Percentiles rank a stretch among this genome's conserved stretches.
Evolutionary conservation across 2,113 vertebrate genomes (phyloP).

Genomic region (Tetrax tetrax): DNA sequence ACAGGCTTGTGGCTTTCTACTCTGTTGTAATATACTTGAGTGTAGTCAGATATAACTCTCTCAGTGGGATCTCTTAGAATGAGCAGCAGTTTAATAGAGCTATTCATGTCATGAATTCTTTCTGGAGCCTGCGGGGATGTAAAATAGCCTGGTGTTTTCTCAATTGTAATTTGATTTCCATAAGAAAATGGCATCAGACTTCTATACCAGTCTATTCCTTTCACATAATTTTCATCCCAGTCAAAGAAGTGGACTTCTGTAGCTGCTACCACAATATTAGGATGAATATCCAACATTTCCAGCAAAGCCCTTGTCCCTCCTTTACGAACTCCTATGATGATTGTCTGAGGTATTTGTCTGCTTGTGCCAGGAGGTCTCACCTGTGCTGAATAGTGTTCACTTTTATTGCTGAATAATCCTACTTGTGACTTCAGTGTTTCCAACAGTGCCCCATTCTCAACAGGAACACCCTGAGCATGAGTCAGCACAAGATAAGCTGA

Average conservation of each 20-base stretch:
- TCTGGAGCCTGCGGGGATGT: conserved; percentile 87
- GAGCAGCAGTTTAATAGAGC: conserved; percentile 89
- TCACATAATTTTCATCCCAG: conserved; percentile 92
- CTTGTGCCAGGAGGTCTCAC: conserved; percentile 83
- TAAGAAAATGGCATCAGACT: conserved; percentile 91
- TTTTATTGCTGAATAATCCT: conserved; percentile 74
- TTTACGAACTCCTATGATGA: conserved; percentile 93
- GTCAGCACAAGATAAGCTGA: conserved; percentile 83
- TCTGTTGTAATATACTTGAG: conserved; percentile 93
- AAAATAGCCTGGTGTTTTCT: conserved; percentile 95
- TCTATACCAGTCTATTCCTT: conserved; percentile 91
- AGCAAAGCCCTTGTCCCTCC: conserved; percentile 90
- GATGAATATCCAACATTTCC: conserved; percentile 94
- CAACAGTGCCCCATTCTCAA: conserved; percentile 68
- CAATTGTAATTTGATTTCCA: conserved; percentile 90
- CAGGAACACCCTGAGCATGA: conserved; percentile 75
- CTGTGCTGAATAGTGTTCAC: conserved; percentile 70
- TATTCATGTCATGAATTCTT: conserved; percentile 90
- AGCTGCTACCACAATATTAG: conserved; percentile 88
- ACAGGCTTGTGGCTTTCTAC: conserved; percentile 92
- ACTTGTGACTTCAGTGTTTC: conserved; percentile 71
- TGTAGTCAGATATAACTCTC: conserved; percentile 93
- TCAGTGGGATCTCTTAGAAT: conserved; percentile 91
- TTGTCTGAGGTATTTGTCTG: conserved; percentile 86
- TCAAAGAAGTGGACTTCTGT: conserved; percentile 95